Conservation (phyloP, 2,888 invertebrate species). For the Trisateles emortualis region DNA sequence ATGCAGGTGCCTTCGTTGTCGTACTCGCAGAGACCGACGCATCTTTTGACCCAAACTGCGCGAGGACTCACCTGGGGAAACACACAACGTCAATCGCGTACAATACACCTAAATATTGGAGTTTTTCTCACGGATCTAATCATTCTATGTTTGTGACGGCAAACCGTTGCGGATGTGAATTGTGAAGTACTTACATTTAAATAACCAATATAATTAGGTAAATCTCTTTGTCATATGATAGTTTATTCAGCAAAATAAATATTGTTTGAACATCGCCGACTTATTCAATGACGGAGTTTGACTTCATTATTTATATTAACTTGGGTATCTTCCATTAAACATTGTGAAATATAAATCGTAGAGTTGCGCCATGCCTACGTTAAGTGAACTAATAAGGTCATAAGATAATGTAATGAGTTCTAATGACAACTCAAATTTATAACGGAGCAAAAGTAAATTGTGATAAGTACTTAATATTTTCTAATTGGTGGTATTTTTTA, state of each 20-base stretch:
- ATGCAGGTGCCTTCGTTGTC: constrained; percentile 69
- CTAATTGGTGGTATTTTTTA: too few species aligned
- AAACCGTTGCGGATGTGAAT: constrained; percentile 50
- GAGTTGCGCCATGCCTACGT: constrained; percentile 17
- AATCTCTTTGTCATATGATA: too few species aligned
- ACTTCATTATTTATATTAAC: constrained; percentile 1
- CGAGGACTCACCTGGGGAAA: constrained; percentile 79
- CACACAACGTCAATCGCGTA: constrained; percentile 51
- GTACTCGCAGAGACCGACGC: constrained; percentile 77
- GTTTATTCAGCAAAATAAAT: too few species aligned
- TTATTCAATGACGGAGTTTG: constrained; percentile 26
- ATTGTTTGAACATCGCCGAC: background rate
- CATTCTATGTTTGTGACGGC: constrained; percentile 29
- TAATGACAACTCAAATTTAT: constrained; percentile 21
- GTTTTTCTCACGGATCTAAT: constrained; percentile 71
- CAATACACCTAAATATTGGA: constrained; percentile 48
- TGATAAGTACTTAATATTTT: too few species aligned
- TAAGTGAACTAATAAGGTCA: constrained; percentile 39
- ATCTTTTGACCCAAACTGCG: constrained; percentile 79
- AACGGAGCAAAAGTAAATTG: constrained; percentile 10
- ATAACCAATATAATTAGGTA: constrained; percentile 21
- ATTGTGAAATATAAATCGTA: constrained; percentile 23
- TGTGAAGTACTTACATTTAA: constrained; percentile 38
- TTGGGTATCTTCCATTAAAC: background rate
- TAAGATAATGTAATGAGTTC: constrained; percentile 30